Base-by-base conservation (phyloP, 2,888 invertebrate species). In the Gymnocheta viridis region DNA sequence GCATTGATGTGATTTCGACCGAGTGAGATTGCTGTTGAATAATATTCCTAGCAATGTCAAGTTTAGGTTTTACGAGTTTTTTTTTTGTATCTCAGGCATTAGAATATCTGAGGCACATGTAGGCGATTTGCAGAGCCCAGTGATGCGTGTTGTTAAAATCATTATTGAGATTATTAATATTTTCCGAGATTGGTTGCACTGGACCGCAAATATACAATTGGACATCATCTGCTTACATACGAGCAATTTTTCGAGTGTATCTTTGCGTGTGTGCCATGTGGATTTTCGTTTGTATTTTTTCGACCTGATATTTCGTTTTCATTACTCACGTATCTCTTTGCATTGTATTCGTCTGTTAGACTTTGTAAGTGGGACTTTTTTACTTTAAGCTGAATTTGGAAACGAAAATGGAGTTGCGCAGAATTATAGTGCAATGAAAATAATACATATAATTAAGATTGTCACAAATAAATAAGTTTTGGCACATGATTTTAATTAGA, bases 401-500 rank as follows among this genome's bases (percentile, higher is more conserved):
- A 32, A 22, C 14, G 19, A 47, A 17, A 62, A 27, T 29, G 4
- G 7, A 58, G 58, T 62, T 74, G 22, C 44, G 24, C 60, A n/a
- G 27, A 74, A 62, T 35, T 38, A 6, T 49, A 17, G 32, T 14
- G 38, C 17, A 32, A 58, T 67, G 29, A 4, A 81, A 74, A 74
- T 64, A 24, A 56, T 38, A 32, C 35, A 73, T 73, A 35, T 69
- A 60, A 62, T 77, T 76, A 56, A 62, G 60, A 62, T 82, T 82
- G 58, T 82, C 35, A 47, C 67, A 73, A 51, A 60, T 58, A 35
- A 74, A 41, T 70, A 51, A 29, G 35, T 69, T 78, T 79, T 74
- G 60, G 35, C 62, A 74, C 67, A 69, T 81, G 62, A 81, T 62
- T 60, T 73, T 73, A 73, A 67, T 60, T 74, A 51, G 47, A 69